A percentile compares a stretch with the other conserved stretches of the same genome.
Evolutionary conservation across 1,140 invertebrate species (phyloP).

Genomic region (Oreohelix idahoensis): DNA sequence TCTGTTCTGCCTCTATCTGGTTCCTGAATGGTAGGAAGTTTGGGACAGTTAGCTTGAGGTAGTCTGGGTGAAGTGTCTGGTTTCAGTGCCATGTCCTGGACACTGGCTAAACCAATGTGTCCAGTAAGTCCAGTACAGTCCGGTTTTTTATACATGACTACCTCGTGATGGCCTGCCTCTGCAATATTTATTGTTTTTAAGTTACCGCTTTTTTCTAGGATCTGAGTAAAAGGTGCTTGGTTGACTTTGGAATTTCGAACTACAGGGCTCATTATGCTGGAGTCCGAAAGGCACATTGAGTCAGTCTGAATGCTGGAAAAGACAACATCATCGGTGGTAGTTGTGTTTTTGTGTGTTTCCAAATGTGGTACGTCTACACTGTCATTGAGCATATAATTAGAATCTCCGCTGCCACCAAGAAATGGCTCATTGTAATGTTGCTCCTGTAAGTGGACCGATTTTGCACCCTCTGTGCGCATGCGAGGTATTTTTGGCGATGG

Average conservation of each 20-base stretch:
- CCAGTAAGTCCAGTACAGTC: no score
- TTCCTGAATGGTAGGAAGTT: not conserved
- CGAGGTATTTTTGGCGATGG: not conserved
- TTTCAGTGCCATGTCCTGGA: no score
- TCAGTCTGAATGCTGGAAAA: constrained; percentile 15
- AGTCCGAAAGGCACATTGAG: not conserved
- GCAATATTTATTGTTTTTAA: not conserved
- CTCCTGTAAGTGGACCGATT: not conserved
- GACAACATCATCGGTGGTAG: not conserved
- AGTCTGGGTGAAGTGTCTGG: no score
- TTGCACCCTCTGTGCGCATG: not conserved
- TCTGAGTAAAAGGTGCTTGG: not conserved
- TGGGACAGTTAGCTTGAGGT: not conserved
- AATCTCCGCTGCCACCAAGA: not conserved
- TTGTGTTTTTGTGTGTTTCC: not conserved
- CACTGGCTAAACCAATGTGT: no score
- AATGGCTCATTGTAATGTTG: not conserved
- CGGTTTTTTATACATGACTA: not conserved
- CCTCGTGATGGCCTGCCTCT: not conserved
- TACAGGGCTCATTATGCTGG: not conserved
- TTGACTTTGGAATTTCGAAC: no score
- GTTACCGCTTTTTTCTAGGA: not conserved
- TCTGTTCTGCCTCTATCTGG: not conserved
- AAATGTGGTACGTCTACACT: not conserved
- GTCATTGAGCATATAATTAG: not conserved